Percentiles rank a stretch among this genome's conserved stretches.
These are phyloP conservation scores for Calliphora vomitoria DNA, from an alignment of 2,888 invertebrate genomes.

Conservation along the genomic window DNA sequence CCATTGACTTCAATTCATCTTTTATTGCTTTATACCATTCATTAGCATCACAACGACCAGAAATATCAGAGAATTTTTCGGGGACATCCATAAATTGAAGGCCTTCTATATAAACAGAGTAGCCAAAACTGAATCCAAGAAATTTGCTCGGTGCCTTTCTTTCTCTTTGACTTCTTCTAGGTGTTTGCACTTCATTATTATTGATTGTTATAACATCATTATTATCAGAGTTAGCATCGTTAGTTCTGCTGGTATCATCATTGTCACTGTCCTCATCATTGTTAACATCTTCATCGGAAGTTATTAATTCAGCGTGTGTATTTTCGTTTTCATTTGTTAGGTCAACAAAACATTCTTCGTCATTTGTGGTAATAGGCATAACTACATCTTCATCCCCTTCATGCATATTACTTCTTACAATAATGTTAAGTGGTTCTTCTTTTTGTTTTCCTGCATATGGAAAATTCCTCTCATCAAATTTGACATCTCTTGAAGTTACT, in stretches of 20 bases:
- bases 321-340: not conserved
- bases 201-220: constrained; percentile 54
- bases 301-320: not conserved
- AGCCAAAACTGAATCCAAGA: constrained; percentile 19
- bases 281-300: not conserved
- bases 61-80: constrained; percentile 5
- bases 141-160: not conserved
- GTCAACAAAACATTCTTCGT: not conserved
- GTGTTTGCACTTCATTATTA: not conserved
- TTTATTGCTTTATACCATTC: constrained; percentile 28
- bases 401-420: too few relatives aligned
- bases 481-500: constrained; percentile 29
- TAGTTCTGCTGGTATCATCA: constrained; percentile 49
- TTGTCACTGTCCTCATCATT: not conserved
- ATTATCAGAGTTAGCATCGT: not conserved
- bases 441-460: constrained; percentile 28
- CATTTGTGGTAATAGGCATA: too few relatives aligned
- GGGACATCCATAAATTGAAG: not conserved
- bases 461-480: constrained; percentile 12
- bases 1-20: constrained; percentile 43
- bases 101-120: constrained; percentile 1
- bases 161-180: constrained; percentile 15
- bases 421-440: too few relatives aligned
- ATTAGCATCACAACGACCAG: constrained; percentile 10
- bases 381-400: too few relatives aligned